Conservation (phyloP, 2,113 vertebrate genomes). For the Trochalopteron elliotii region DNA sequence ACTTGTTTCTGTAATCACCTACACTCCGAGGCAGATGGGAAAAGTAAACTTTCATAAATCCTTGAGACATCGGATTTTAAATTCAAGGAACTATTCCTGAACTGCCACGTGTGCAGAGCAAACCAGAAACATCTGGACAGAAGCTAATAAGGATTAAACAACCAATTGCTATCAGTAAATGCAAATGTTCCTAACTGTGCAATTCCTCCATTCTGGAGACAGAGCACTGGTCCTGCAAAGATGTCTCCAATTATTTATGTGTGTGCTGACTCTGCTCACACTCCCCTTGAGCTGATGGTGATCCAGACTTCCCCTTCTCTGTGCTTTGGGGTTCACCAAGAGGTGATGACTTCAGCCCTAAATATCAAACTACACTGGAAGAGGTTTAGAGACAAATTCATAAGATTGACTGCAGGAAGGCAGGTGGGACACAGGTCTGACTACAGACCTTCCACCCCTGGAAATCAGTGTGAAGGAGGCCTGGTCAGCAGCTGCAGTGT, state of each 20-base stretch:
- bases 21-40: background rate
- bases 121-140: background rate
- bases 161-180: background rate
- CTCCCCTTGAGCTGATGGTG: background rate
- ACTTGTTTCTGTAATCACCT: background rate
- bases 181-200: background rate
- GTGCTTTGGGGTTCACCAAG: background rate
- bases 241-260: background rate
- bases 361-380: background rate
- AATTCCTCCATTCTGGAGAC: background rate
- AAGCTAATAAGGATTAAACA: background rate
- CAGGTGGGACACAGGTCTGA: background rate
- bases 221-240: background rate
- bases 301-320: background rate
- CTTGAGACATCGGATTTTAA: background rate
- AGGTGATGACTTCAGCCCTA: background rate
- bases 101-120: background rate
- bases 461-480: background rate
- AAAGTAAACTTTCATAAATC: background rate
- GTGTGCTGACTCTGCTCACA: background rate
- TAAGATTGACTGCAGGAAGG: background rate
- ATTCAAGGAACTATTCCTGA: background rate
- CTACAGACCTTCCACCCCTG: background rate
- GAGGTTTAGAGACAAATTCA: background rate
- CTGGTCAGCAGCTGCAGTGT: background rate